Base-by-base conservation (phyloP, 2,113 vertebrate genomes). In the Taurulus bubalis region DNA sequence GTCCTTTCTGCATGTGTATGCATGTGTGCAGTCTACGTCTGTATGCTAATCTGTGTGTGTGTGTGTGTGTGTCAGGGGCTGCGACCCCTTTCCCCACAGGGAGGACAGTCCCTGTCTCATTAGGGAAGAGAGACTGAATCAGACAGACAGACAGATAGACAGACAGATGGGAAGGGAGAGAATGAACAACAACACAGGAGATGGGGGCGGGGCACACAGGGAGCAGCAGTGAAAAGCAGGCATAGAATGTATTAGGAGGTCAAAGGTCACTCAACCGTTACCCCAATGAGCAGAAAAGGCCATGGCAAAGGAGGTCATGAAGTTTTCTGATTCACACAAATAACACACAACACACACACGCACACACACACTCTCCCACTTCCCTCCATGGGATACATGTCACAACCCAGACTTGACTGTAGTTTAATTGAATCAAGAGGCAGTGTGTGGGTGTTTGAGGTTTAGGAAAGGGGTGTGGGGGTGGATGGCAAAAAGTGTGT, bases 371-470 rank as follows among this genome's bases (percentile, higher is more conserved):
- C 26, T 18, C 38, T 71, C 60, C 40, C 60, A 80, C 15, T 56
- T 67, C 24, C 55, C 69, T 86, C 79, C 67, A 64, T 78, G 34
- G 58, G 66, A 53, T 82, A 24, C 51, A 75, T 84, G 75, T 87
- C 83, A 73, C 72, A 82, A 80, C 81, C 68, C 79, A 80, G 71
- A 69, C 68, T 85, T 86, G 55, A 77, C 53, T 86, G 60, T 68
- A 67, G 77, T 79, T 84, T 91, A 88, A 92, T 91, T 91, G 79
- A 91, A 87, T 89, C 83, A 91, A 89, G 83, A 89, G 72, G 58
- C 79, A 72, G 42, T n/a, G 63, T 69, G 90, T 87, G 85, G 81
- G 83, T 76, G 82, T 89, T 89, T 84, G 87, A 87, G 68, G 86
- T 87, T 86, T 85, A 71, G 75, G 80, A 87, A 86, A 40, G 26